Base-by-base conservation (phyloP, 2,888 invertebrate species). In the Temnothorax rugatulus region DNA sequence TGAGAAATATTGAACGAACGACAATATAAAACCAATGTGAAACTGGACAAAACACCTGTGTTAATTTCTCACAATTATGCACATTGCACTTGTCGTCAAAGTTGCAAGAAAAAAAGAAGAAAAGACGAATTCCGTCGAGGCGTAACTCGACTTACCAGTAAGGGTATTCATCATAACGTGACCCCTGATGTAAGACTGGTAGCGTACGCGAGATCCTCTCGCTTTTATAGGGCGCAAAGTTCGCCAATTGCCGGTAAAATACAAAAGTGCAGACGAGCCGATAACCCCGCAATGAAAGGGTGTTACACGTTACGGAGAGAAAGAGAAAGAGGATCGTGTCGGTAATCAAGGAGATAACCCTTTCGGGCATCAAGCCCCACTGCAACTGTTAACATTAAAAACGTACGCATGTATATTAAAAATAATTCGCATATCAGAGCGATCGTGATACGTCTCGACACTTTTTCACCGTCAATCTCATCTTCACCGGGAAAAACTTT, bases 141-240 rank as follows among this genome's bases (percentile, higher is more conserved):
- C 21, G 15, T 18, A 71, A 52, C 18, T 52, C 47, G 47, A 92
- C 92, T 92, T 90, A 93, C 92, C 91, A 87, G 86, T 88, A 79
- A 91, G 88, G 89, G 88, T 86, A 84, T 91, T 91, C 89, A 87
- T 90, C 84, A 86, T 91, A 85, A 89, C 84, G 85, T 84, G 90
- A 84, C 89, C 82, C 93, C 92, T 92, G 83, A 84, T 86, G 88
- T 86, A 88, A 89, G 85, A 94, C 94, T 94, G 92, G 87, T 91
- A 79, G 81, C 79, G 73, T 77, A 71, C 69, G 44, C 61, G 81
- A 84, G 29, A 75, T 81, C 66, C 85, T 88, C 89, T 86, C 84
- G 91, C 91, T 93, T 94, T 93, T 94, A 94, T 94, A 94, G 91
- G 87, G 88, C 89, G 86, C 84, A 89, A 91, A 88, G 25, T 89